These are phyloP conservation scores for Cantharis nigra DNA, from an alignment of 2,888 invertebrate genomes.

Conservation along the genomic window DNA sequence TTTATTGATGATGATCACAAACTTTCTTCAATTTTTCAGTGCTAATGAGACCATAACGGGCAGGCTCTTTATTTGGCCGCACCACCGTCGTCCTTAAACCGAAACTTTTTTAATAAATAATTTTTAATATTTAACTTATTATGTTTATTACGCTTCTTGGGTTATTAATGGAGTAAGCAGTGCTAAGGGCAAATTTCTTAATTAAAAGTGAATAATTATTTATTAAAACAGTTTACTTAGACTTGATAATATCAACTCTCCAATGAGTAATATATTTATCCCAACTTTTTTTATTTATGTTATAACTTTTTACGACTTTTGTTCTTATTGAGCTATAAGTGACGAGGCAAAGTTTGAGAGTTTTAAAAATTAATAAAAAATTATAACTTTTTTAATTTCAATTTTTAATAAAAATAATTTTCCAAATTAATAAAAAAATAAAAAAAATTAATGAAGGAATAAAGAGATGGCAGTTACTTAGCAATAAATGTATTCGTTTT, in stretches of 20 bases:
- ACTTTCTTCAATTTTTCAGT: neutral
- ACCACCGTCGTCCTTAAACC: neutral
- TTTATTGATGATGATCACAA: neutral
- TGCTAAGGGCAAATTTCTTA: slow-evolving; percentile 15
- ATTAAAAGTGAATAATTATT: slow-evolving; percentile 26
- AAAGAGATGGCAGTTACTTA: neutral
- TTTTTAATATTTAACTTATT: neutral
- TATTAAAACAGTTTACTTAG: slow-evolving; percentile 15
- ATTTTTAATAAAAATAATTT: neutral
- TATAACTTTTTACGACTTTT: neutral
- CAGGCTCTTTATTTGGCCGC: neutral
- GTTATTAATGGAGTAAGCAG: slow-evolving; percentile 11
- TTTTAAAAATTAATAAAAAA: neutral
- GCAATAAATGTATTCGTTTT: neutral
- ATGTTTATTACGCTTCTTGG: neutral
- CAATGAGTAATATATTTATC: slow-evolving; percentile 9
- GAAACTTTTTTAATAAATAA: neutral
- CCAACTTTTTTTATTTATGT: slow-evolving; percentile 15
- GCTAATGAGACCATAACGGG: neutral
- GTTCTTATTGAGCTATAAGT: neutral
- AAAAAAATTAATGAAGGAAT: neutral
- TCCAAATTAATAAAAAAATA: neutral
- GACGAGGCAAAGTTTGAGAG: neutral
- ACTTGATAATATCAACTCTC: slow-evolving; percentile 13
- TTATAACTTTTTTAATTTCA: neutral